phyloP scores from a whole-genome alignment of 2,888 invertebrate species.

The Sesia bembeciformis region DNA sequence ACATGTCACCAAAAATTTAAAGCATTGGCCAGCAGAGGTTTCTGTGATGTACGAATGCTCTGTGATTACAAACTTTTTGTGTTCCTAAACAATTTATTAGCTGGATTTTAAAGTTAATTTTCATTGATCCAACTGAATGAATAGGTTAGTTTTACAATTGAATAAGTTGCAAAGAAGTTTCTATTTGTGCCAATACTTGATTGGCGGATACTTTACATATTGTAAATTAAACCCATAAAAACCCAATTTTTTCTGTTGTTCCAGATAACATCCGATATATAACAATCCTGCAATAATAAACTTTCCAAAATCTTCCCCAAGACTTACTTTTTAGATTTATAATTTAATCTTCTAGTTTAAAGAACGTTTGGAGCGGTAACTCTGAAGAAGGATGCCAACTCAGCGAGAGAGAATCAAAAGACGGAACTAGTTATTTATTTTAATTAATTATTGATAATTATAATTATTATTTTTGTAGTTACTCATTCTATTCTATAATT shows the following conservation, averaged over 20 bases:
- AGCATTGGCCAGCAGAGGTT: too few relatives aligned
- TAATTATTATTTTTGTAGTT: conserved; percentile 34
- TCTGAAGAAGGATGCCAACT: conserved; percentile 50
- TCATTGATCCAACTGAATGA: too few relatives aligned
- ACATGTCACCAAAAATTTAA: too few relatives aligned
- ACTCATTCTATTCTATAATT: conserved; percentile 15
- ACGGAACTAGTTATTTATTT: conserved; percentile 67
- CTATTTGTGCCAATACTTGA: too few relatives aligned
- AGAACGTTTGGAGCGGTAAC: conserved; percentile 28
- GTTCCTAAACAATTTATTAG: too few relatives aligned
- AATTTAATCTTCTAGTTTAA: conserved; percentile 38
- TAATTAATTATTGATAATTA: conserved; percentile 37
- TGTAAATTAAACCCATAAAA: background rate
- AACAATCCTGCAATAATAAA: conserved; percentile 41
- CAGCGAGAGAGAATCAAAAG: conserved; percentile 69
- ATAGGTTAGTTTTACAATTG: too few relatives aligned
- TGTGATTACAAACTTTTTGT: too few relatives aligned
- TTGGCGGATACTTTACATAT: too few relatives aligned
- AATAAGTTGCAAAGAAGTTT: too few relatives aligned
- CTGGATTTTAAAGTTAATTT: too few relatives aligned
- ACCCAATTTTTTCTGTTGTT: conserved; percentile 32
- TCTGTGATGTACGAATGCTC: too few relatives aligned
- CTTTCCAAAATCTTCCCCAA: conserved; percentile 69
- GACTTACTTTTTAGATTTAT: conserved; percentile 53
- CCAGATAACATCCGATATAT: conserved; percentile 55